Evolutionary conservation across 2,113 vertebrate genomes (phyloP), one percentile per base, ranked within the genome.

Genomic region (Zosterops hypoxanthus): DNA sequence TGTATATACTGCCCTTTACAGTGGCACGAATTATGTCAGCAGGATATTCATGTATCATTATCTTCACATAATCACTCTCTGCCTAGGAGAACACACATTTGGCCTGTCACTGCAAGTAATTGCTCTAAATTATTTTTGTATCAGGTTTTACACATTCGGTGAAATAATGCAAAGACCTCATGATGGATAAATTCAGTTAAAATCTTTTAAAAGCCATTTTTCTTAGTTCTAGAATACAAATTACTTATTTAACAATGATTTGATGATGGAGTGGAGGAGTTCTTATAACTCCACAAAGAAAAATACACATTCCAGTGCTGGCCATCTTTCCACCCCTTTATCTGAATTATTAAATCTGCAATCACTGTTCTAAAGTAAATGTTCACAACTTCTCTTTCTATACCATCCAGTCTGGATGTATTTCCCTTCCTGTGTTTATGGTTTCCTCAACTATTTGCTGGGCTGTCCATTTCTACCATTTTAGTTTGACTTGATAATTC

Each of bases 101-200:
- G 86, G 44, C 80, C 77, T 92, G 56, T 89, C 83, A 53, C 69
- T 91, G 83, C 39, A 89, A 88, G 82, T 75, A 84, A 92, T 76
- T 46, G 69, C 44, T 92, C 73, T 63, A 53, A 86, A 89, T 90
- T 72, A 60, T 86, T 90, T 94, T 79, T 91, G 80, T 71, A 41
- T 41, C 23, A 59, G 63, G 47, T 47, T 92, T 96, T 81, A 60
- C 47, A 71, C 33, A 34, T 47, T 69, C 42, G 55, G 10, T 84
- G 80, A 92, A 77, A 41, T 68, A 95, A 91, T 31, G 39, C 52
- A 59, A 78, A 78, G 44, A 59, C 28, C 15, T 56, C 25, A 31
- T 36, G 59, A 82, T 20, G 49, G 41, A 79, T 79, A 84, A 82
- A 87, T 44, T 59, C 44, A 44, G 59, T 66, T 75, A 65, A 86